Evolutionary conservation across 1,140 invertebrate species (phyloP).

Genomic region (Glossosoma conforme): DNA sequence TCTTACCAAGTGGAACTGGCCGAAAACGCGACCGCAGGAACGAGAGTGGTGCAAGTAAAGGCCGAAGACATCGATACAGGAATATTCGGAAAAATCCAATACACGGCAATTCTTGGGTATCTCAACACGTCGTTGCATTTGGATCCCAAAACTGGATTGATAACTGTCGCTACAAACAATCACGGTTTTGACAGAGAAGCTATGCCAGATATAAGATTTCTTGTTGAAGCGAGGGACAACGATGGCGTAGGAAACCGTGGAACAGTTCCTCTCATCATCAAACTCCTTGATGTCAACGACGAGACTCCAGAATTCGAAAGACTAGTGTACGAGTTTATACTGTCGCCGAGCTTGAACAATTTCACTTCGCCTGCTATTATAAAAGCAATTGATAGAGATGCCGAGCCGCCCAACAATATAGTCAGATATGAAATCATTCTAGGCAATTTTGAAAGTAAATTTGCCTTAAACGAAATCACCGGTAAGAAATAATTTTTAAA

Average conservation of each 20-base stretch:
- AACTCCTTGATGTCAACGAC: constrained; percentile 82
- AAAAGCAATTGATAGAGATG: constrained; percentile 77
- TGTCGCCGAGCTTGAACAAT: constrained; percentile 65
- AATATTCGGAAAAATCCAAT: constrained; percentile 65
- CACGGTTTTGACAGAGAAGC: constrained; percentile 79
- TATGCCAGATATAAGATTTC: constrained; percentile 67
- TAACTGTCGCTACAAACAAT: constrained; percentile 70
- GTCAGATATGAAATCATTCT: constrained; percentile 79
- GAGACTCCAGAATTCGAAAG: constrained; percentile 78
- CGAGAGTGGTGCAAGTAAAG: constrained; percentile 66
- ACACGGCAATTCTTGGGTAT: constrained; percentile 70
- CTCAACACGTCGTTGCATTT: constrained; percentile 70
- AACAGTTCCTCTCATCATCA: constrained; percentile 65
- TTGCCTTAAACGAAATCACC: constrained; percentile 69
- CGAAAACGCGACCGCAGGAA: constrained; percentile 75
- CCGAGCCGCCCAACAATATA: constrained; percentile 79
- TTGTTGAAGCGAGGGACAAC: constrained; percentile 81
- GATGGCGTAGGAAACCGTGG: constrained; percentile 72
- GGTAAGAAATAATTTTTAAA: too few species aligned
- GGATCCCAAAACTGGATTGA: constrained; percentile 71
- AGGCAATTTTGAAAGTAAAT: constrained; percentile 75
- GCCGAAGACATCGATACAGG: constrained; percentile 74
- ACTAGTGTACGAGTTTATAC: constrained; percentile 73
- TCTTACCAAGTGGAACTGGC: constrained; percentile 68
- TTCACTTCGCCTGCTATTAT: constrained; percentile 69